phyloP scores from a whole-genome alignment of 2,888 invertebrate genomes.

The Thereva nobilitata region DNA sequence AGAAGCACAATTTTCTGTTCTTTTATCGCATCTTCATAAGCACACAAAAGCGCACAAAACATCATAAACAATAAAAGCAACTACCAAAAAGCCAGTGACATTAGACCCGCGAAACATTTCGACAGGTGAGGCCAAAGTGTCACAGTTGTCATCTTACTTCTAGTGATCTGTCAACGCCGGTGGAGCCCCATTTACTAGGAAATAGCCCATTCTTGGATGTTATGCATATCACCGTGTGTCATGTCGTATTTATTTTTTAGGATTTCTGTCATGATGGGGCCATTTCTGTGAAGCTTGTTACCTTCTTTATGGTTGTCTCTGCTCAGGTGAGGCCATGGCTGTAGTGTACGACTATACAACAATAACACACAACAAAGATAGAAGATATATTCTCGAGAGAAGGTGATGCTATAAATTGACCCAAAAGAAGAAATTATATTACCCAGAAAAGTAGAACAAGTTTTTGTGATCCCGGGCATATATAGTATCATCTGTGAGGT shows the following conservation, averaged over 20 bases:
- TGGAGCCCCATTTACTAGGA: slow-evolving; percentile 10
- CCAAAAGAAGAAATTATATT: slow-evolving; percentile 23
- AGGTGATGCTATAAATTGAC: slow-evolving; percentile 31
- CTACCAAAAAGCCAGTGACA: too few relatives aligned
- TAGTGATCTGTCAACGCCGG: not conserved
- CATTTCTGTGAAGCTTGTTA: slow-evolving; percentile 29
- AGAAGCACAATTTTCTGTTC: too few relatives aligned
- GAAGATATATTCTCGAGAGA: not conserved
- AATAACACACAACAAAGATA: too few relatives aligned
- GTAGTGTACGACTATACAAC: not conserved
- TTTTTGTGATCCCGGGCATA: slow-evolving; percentile 6
- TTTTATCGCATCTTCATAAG: too few relatives aligned
- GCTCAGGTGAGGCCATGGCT: too few relatives aligned
- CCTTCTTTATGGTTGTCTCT: slow-evolving; percentile 12
- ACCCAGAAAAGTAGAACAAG: slow-evolving; percentile 22
- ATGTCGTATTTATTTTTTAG: slow-evolving; percentile 11
- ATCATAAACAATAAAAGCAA: too few relatives aligned
- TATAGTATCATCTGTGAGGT: not conserved
- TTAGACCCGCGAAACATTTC: too few relatives aligned
- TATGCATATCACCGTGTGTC: not conserved
- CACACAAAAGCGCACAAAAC: too few relatives aligned
- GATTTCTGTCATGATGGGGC: slow-evolving; percentile 16
- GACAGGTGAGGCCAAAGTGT: too few relatives aligned
- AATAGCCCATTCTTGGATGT: not conserved
- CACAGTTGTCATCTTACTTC: too few relatives aligned